Base-by-base conservation (phyloP, 2,888 invertebrate species). In the Cerastoderma edule region DNA sequence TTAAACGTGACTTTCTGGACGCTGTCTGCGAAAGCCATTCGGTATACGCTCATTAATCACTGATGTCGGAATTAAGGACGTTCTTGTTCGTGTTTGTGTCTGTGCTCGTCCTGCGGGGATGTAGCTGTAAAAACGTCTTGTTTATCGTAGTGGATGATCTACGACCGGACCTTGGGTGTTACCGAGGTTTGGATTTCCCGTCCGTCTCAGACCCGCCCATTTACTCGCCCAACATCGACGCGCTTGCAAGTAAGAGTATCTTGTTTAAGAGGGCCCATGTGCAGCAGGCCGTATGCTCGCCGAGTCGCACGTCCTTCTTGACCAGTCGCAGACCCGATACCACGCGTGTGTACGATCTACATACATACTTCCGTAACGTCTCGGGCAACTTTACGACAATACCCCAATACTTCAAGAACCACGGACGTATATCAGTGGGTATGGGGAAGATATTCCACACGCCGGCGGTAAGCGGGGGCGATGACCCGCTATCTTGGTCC, bases 401-500 rank as follows among this genome's bases (percentile, higher is more conserved):
- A 27, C 85, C 85, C 2, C 72, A 85, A 66, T 83, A 75, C 64
- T 85, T 85, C 77, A 83, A 83, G 57, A 35, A 78, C 13, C 71
- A 85, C 30, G 85, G 83, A 1, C 80, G 79, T 53, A 32, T 48
- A 4, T 63, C 74, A 6, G 56, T 70, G 24, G 83, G 85, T 16
- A 70, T 79, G 22, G 85, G 85, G 8, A 84, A 81, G 35, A 75
- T 84, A 28, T 84, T 80, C 54, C 84, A 84, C 72, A 72, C 74
- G 0, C 64, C 60, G 0, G 53, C 66, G 4, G 64, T 56, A 13
- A 57, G 73, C 19, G 75, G 70, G 5, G 39, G 75, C 50, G 64
- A 87, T 33, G 86, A 87, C 57, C 86, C 87, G 0, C 33, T 81
- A 2, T 86, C 87, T 1, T 87, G 87, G 87, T 70, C 85, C 0